Base-by-base conservation (phyloP, 2,888 invertebrate species). In the Elegia similella region DNA sequence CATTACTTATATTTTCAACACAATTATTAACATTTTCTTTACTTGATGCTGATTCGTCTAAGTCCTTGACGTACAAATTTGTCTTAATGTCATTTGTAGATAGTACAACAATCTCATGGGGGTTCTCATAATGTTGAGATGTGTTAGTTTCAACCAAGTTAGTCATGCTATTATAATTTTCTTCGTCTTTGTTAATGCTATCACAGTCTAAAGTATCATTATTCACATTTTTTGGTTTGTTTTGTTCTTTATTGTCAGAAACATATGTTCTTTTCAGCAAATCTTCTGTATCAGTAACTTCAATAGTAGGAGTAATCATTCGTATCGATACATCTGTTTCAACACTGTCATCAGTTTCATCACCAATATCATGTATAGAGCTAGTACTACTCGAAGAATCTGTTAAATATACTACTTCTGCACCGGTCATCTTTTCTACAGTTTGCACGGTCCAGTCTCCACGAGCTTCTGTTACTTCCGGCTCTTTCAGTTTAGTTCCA, bases 341-440 rank as follows among this genome's bases (percentile, higher is more conserved):
- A 54, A 88, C 80, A 1, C 78, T 82, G 59, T 92, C 88, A 59
- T 84, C 85, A 32, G 75, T 78, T 52, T 90, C 91, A 56, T 93
- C 93, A 47, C 88, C 85, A 50, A 81, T 72, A 62, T 94, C 93
- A 70, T 92, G 87, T 57, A 93, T 70, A 62, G 94, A 94, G 67
- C 94, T 94, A 12, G 93, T 92, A 68, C 93, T 94, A 63, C 93
- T 93, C 6, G 94, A 94, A 13, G 94, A 93, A 65, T 95, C 95
- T 58, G 95, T 94, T 47, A 95, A 84, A 77, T 93, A 95, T 1
- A 95, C 94, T 10, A 95, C 78, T 82, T 95, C 95, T 23, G 94
- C 94, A 5, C 93, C 93, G 52, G 92, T 88, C 60, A 92, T 84
- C 75, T 92, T 88, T 62, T 93, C 92, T 16, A 86, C 73, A n/a